Evolutionary conservation across 2,888 invertebrate genomes (phyloP), one percentile per base, ranked within the genome.

Genomic region (Macaria notata): DNA sequence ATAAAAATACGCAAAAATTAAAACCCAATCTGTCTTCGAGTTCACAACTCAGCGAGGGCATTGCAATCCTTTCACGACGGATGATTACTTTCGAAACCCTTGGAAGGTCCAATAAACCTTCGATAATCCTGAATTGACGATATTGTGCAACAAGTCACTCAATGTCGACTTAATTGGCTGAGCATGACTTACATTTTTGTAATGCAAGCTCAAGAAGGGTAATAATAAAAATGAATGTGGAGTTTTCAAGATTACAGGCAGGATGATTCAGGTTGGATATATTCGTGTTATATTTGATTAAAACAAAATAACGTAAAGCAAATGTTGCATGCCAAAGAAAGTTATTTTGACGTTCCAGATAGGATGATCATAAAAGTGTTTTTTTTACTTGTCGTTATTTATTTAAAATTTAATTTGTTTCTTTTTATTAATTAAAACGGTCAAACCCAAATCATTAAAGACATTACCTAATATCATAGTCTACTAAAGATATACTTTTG

Each of bases 111-210:
- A 36, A 36, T 36, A 71, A 80, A 73, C 71, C 66, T 62, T 63
- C 69, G 53, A 75, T 71, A 75, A 78, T 78, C 72, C 72, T 71
- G 56, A 58, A 68, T 68, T 69, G 70, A 72, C 73, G 71, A 68
- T 70, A 78, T 79, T 78, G 75, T 69, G 69, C 65, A 68, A 71
- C 65, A 55, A 68, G 62, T 63, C 63, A 65, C 61, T 65, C 62
- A 57, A 61, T 63, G 60, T 62, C 56, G 54, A 44, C 49, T 59
- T 66, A 66, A 66, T 64, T 66, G 63, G 61, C 50, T 29, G 49
- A 61, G 56, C 61, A 63, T 65, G 66, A 64, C 62, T 68, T 63
- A 61, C 58, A 62, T 59, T 58, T 66, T 64, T 58, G 42, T 54
- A 50, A 62, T 54, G 49, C 52, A 54, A 55, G 57, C 55, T 65